These are phyloP conservation scores for Rhagologus leucostigma DNA, from an alignment of 2,113 vertebrate genomes.

Conservation along the genomic window DNA sequence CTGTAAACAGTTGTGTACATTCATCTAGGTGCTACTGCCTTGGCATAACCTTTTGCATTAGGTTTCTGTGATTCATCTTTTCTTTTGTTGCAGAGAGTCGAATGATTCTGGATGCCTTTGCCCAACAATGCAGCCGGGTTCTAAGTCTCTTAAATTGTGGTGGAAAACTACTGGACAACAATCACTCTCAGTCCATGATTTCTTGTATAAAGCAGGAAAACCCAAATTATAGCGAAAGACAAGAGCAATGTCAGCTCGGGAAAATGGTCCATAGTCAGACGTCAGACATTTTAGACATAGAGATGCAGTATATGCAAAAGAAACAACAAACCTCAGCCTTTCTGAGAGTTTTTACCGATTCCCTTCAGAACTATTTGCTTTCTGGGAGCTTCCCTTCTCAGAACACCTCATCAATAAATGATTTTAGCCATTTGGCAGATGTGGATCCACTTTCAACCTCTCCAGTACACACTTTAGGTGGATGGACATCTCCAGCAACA, in stretches of 20 bases:
- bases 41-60: background rate
- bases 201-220: slow-evolving; percentile 91
- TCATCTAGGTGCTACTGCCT: slow-evolving; percentile 5
- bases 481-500: slow-evolving; percentile 93
- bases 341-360: slow-evolving; percentile 94
- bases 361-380: slow-evolving; percentile 94
- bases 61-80: slow-evolving; percentile 53
- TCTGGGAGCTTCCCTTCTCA: slow-evolving; percentile 80
- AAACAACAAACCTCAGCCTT: slow-evolving; percentile 94
- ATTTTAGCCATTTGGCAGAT: slow-evolving; percentile 81
- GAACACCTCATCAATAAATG: slow-evolving; percentile 75
- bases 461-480: slow-evolving; percentile 85
- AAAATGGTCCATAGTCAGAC: slow-evolving; percentile 84
- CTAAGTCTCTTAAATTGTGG: slow-evolving; percentile 93
- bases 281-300: slow-evolving; percentile 80
- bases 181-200: slow-evolving; percentile 77
- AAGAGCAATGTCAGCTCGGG: slow-evolving; percentile 75
- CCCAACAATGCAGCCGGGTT: slow-evolving; percentile 97
- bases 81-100: slow-evolving; percentile 84
- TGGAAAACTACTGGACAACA: slow-evolving; percentile 89
- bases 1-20: slow-evolving; percentile 3
- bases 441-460: slow-evolving; percentile 83
- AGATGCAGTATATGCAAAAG: slow-evolving; percentile 87
- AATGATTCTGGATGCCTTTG: slow-evolving; percentile 96
- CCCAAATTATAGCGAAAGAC: slow-evolving; percentile 73